Evolutionary conservation across 1,140 invertebrate species (phyloP).

Genomic region (Acromyrmex charruanus): DNA sequence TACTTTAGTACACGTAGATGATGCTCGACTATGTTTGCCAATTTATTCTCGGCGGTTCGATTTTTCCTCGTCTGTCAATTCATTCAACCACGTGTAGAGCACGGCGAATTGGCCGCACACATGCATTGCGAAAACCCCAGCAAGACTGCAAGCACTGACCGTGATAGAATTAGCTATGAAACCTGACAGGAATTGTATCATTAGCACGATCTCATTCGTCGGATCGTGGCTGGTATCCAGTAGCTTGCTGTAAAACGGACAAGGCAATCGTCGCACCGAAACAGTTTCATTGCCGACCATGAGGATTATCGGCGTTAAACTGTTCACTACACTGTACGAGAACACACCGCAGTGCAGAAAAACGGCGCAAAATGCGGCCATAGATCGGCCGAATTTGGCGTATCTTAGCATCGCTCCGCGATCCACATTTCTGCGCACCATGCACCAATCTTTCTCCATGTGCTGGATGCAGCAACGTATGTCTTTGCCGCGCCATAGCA

Average conservation of each 20-base stretch:
- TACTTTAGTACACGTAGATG: constrained; percentile 69
- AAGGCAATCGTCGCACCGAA: constrained; percentile 32
- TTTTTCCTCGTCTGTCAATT: not conserved
- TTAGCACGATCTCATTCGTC: constrained; percentile 62
- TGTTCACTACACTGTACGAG: constrained; percentile 32
- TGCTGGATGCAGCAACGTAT: constrained; percentile 62
- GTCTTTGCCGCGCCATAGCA: constrained; percentile 34
- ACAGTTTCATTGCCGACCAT: constrained; percentile 13
- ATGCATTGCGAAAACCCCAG: constrained; percentile 65
- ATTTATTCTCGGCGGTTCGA: not conserved
- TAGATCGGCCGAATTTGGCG: constrained; percentile 48
- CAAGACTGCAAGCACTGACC: constrained; percentile 47
- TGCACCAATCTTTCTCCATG: constrained; percentile 62
- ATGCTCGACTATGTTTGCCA: constrained; percentile 64
- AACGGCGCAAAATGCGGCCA: constrained; percentile 50
- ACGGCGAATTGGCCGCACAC: constrained; percentile 63
- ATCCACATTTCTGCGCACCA: constrained; percentile 24
- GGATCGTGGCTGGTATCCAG: constrained; percentile 38
- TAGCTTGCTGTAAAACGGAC: constrained; percentile 48
- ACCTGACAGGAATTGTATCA: constrained; percentile 12
- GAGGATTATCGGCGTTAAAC: not conserved
- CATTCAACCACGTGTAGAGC: constrained; percentile 45
- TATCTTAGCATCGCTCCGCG: constrained; percentile 62
- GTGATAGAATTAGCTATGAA: constrained; percentile 61
- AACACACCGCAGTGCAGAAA: constrained; percentile 71